Base-by-base conservation (phyloP, 2,797 vertebrate species). In the Oreochromis mossambicus region DNA sequence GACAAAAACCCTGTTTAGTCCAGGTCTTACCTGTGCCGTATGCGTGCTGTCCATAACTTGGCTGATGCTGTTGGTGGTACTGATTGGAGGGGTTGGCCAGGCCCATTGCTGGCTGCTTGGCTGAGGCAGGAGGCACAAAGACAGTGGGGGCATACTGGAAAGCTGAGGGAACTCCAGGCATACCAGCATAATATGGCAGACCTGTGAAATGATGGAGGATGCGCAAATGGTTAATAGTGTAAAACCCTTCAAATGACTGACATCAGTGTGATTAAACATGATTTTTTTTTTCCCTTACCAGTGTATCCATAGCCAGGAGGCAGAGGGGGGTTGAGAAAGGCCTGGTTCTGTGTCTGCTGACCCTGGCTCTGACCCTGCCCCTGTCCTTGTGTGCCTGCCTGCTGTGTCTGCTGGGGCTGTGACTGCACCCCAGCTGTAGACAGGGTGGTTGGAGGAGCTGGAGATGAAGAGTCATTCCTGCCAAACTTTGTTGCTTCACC, bases 301-400 rank as follows among this genome's bases (percentile, higher is more conserved):
- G 98, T 97, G 95, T 99, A 99, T 95, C 98, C 98, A 43, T 99
- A 99, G 75, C 98, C 98, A 0, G 98, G 98, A 2, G 98, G 98
- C 90, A 99, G 95, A 3, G 97, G 96, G 0, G 98, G 97, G 88
- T 98, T 99, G 77, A 99, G 96, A 95, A 99, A 99, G 82, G 98
- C 97, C 94, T 99, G 98, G 1, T 97, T 97, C 83, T 96, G 95
- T 6, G 92, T 86, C 89, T 98, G 98, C 86, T 98, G 98, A 50
- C 89, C 93, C 93, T 96, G 98, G 96, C 3, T 97, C 91, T 90
- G 98, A 93, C 95, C 96, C 83, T 95, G 95, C n/a, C 86, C 96
- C 83, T 95, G 95, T 15, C 85, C 94, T 84, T 95, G 96, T 5
- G 91, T 86, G 51, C 95, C 96, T 26, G 92, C 89, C 83, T 96